Evolutionary conservation across 2,113 vertebrate genomes (phyloP), one percentile per base, ranked within the genome.

Genomic region (Ariopsis seemanni): DNA sequence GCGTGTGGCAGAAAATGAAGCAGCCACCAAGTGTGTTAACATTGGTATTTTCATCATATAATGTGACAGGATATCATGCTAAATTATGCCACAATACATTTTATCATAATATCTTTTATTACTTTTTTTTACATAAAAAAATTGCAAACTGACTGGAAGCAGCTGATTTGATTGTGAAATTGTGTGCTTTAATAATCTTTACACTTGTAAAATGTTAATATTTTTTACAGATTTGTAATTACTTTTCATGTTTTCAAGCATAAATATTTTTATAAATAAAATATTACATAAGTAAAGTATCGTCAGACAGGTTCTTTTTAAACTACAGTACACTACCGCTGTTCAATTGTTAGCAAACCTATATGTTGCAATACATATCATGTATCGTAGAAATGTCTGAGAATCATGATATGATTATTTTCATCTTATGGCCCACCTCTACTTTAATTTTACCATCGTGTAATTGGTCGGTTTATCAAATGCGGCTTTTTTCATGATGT

Each of bases 1-100:
- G 92, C 92, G 91, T 91, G 89, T 87, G 92, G 92, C 91, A 91
- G 92, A 92, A 95, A 95, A 94, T 92, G 94, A 95, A 94, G 93
- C 90, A 89, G 87, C 88, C 57, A 53, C 72, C 22, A 30, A 72
- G 84, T 71, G 91, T 92, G 92, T 91, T 93, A 94, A 27, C 12
- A 55, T 72, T n/a, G 83, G 42, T 30, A 53, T 65, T 20, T n/a
- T 27, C 22, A 50, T 83, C 22, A 79, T 30, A 75, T 75, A 75
- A 25, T 25, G 20, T 79, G 52, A 57, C 14, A 79, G 17, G 12
- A 77, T 57, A 79, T 55, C 17, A 50, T 52, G 74, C 57, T 79
- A 78, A 78, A 53, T 27, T 30, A 55, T 79, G 27, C 10, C 53
- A 34, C 8, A 34, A 34, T 80, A 58, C 1, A 53, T n/a, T 86